Evolutionary conservation across 2,888 invertebrate species (phyloP), one percentile per base, ranked within the genome.

Genomic region (Cylindroiulus punctatus): DNA sequence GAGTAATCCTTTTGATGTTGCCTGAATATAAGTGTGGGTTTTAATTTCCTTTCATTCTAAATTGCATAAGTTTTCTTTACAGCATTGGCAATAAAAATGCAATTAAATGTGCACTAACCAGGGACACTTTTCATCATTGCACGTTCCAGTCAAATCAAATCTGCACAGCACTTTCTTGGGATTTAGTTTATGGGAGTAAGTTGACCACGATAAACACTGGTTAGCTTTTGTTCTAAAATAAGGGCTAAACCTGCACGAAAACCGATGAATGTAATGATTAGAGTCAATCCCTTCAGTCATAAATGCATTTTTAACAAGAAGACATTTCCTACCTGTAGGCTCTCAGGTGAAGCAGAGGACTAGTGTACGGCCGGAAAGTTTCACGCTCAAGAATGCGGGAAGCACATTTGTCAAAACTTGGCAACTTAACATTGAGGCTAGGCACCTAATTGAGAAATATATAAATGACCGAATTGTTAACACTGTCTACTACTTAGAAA

Each of bases 1-100:
- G 87, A 87, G 87, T 89, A 90, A 88, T 90, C 84, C 32, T 42
- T 81, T 7, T 84, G 47, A 84, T 88, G 88, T 86, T 88, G 87
- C 88, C 87, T 87, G 32, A 0, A 57, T 42, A 84, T 19, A 14
- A 17, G n/a, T 40, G 42, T 14, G n/a, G 52, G 7, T 19, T 26
- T 32, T 7, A 3, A 84, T 22, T 30, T 26, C n/a, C 14, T 26
- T 19, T 36, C 30, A 36, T 81, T 65, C 5, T 12, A 81, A 57
- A 76, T 12, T 40, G n/a, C 0, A 36, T 12, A 2, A 32, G 0
- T 30, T 65, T 5, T 22, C 14, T 65, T 81, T 26, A 36, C 14
- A 2, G 10, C 42, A 30, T 1, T 36, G 17, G 4, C n/a, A 52
- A n/a, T 32, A 84, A 52, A 36, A 82, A 42, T n/a, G n/a, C n/a